Percentiles rank a stretch among this genome's conserved stretches.
Evolutionary conservation across 1,140 invertebrate species (phyloP).

Genomic region (Brachionus plicatilis): DNA sequence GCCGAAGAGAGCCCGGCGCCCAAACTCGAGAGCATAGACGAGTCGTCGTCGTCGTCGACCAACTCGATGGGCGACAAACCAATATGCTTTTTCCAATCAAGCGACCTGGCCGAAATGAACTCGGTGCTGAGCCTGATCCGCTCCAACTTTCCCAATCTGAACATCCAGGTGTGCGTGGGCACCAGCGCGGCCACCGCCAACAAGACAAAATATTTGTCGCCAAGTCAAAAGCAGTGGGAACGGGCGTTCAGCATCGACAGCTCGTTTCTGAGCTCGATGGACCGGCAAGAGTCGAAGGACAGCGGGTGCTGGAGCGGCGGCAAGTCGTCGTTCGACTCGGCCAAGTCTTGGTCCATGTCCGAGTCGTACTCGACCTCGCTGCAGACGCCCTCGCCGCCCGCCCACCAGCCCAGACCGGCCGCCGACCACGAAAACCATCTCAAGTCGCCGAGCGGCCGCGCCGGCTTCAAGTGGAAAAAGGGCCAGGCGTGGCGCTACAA

Average conservation of each 20-base stretch:
- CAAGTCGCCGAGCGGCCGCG: not conserved
- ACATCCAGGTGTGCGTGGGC: not conserved
- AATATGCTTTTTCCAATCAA: not conserved
- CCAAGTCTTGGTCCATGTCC: not conserved
- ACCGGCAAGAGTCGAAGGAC: slow-evolving; percentile 35
- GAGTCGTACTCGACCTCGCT: slow-evolving; percentile 2
- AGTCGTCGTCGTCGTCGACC: not conserved
- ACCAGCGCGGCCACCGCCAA: not conserved
- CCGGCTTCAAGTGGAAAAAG: slow-evolving; percentile 14
- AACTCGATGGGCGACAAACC: not conserved
- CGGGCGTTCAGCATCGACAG: slow-evolving; percentile 13
- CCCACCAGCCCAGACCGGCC: not conserved
- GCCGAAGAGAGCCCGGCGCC: not conserved
- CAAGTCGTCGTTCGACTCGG: slow-evolving; percentile 1
- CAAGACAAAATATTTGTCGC: not conserved
- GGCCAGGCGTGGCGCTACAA: slow-evolving; percentile 30
- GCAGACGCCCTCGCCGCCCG: not conserved
- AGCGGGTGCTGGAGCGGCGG: slow-evolving; percentile 26
- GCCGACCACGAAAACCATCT: not conserved
- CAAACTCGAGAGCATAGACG: not conserved
- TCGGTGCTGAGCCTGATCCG: not conserved
- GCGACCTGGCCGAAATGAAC: not conserved
- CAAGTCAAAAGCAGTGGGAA: not conserved
- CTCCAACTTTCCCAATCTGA: slow-evolving; percentile 7
- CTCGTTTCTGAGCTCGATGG: not conserved